Conservation (phyloP, 2,888 invertebrate species). For the Helobdella robusta region DNA sequence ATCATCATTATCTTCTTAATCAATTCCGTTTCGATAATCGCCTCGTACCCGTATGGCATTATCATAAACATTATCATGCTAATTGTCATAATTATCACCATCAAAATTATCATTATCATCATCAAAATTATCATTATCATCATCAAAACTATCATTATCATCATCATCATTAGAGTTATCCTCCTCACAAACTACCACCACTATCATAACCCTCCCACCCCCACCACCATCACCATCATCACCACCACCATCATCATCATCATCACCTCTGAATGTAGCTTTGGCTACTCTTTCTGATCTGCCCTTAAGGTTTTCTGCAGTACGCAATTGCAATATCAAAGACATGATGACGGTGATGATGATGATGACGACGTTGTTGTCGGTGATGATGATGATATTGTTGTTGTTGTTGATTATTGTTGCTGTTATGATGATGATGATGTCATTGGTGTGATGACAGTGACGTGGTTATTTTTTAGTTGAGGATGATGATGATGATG, state of each 20-base stretch:
- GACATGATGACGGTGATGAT: slow-evolving; percentile 40
- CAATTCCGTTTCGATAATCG: too few species aligned
- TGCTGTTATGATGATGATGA: background rate
- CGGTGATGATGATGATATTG: too few species aligned
- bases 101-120: background rate
- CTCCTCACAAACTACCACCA: too few species aligned
- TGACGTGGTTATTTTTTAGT: background rate
- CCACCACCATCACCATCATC: background rate
- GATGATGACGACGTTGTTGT: background rate
- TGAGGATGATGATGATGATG: slow-evolving; percentile 21
- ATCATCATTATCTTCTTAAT: slow-evolving; percentile 12
- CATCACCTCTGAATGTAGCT: slow-evolving; percentile 62
- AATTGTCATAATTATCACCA: background rate
- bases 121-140: slow-evolving; percentile 5
- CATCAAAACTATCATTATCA: background rate
- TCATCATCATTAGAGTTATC: too few species aligned
- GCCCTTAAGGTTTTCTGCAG: slow-evolving; percentile 46
- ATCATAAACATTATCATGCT: background rate
- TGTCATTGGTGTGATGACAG: background rate
- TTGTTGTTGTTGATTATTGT: background rate
- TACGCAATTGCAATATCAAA: slow-evolving; percentile 45
- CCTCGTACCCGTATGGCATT: slow-evolving; percentile 57
- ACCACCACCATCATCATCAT: background rate
- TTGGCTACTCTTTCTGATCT: slow-evolving; percentile 46
- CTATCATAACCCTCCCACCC: background rate